These are phyloP conservation scores for Tychaedon coryphoeus DNA, from an alignment of 2,113 vertebrate species.

Conservation along the genomic window DNA sequence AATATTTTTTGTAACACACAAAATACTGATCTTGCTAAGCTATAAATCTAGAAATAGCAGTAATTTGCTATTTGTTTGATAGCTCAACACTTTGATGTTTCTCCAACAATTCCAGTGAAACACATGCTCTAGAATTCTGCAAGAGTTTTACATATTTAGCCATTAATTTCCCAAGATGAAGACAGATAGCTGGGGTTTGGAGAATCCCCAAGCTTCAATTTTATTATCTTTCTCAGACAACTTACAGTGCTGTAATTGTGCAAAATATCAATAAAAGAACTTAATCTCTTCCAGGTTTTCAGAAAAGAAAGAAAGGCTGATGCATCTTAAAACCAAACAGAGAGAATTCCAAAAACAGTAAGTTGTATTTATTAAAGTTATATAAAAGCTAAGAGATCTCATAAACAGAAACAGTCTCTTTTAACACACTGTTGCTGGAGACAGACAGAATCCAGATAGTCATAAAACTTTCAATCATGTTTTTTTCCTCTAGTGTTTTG, in stretches of 20 bases:
- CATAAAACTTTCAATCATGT: conserved; percentile 22
- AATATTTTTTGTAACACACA: not conserved
- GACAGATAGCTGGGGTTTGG: not conserved
- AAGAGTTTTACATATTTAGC: not conserved
- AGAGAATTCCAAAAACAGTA: conserved; percentile 91
- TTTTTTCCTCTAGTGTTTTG: conserved; percentile 78
- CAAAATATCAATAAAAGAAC: not conserved
- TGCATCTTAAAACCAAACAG: conserved; percentile 84
- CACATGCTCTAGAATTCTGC: not conserved
- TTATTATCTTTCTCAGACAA: not conserved
- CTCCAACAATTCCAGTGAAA: not conserved
- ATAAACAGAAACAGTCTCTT: not conserved
- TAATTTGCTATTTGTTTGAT: not conserved
- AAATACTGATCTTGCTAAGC: not conserved
- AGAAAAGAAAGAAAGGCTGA: conserved; percentile 89
- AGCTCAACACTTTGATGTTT: not conserved
- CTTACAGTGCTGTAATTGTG: not conserved
- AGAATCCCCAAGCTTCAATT: not conserved
- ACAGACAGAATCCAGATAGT: not conserved
- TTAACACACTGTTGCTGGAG: not conserved
- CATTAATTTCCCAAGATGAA: not conserved
- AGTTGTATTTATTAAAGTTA: conserved; percentile 47
- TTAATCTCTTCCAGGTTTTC: conserved; percentile 78
- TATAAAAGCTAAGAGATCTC: not conserved
- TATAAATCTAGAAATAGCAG: not conserved